phyloP scores from a whole-genome alignment of 2,797 vertebrate genomes.

The Erpetoichthys calabaricus region DNA sequence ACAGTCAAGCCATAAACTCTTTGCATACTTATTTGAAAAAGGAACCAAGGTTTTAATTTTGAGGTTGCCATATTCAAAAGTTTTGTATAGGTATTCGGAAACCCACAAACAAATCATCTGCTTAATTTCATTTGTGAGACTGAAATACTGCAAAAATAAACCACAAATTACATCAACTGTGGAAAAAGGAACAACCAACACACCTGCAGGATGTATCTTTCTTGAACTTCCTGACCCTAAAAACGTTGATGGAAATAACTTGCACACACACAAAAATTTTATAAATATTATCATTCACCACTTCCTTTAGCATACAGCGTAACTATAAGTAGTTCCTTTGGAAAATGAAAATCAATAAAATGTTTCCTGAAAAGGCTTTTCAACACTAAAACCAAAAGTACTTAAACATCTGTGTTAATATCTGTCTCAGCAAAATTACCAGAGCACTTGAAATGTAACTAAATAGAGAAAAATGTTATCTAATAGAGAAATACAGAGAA shows the following conservation, averaged over 20 bases:
- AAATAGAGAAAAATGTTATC: too few relatives aligned
- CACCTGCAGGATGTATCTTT: conserved; percentile 28
- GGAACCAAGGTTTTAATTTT: neutral
- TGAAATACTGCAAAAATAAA: conserved; percentile 29
- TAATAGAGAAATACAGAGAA: too few relatives aligned
- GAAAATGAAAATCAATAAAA: conserved; percentile 4
- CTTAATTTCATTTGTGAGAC: neutral
- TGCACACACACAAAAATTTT: conserved; percentile 16
- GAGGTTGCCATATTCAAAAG: neutral
- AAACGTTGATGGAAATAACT: conserved; percentile 26
- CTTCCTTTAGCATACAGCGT: neutral
- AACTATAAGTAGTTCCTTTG: neutral
- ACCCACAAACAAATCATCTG: conserved; percentile 11
- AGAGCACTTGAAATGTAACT: neutral
- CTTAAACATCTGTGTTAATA: conserved; percentile 3
- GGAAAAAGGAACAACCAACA: conserved; percentile 32
- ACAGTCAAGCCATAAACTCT: too few relatives aligned
- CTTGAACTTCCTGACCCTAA: conserved; percentile 28
- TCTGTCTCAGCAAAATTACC: conserved; percentile 1
- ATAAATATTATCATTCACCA: conserved; percentile 2
- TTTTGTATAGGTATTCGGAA: conserved; percentile 13
- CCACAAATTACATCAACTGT: conserved; percentile 31
- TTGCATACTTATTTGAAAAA: neutral
- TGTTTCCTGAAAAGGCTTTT: neutral
- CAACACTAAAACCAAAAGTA: neutral